Base-by-base conservation (phyloP, 1,140 invertebrate species). In the Drosophila malerkotliana region DNA sequence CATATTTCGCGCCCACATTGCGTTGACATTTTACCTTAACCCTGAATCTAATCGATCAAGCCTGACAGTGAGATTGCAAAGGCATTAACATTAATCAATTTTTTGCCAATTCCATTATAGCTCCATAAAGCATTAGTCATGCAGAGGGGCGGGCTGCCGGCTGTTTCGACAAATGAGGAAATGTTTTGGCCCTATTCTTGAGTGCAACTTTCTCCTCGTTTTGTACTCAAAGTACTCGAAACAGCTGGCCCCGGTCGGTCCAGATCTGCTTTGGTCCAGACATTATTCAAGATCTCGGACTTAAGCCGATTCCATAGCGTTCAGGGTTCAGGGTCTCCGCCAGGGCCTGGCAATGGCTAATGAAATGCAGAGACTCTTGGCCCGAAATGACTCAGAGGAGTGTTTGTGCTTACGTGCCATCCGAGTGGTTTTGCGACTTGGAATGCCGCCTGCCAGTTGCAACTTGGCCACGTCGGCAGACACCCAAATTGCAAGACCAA, bases 11-110 rank as follows among this genome's bases (percentile, higher is more conserved):
- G 49, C 55, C 57, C 59, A 67, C 53, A 55, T 69, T 77, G 26
- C 68, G 73, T 77, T 87, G 83, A 87, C 82, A 68, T 88, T 74
- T 88, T 88, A 84, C 83, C 83, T 88, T 88, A 83, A 88, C 83
- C 83, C 84, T 89, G 83, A 77, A 53, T 77, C 64, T 44, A 77
- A 62, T 88, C 76, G 81, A 88, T 88, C 83, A 88, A 79, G 83
- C 83, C 72, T 88, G 83, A 88, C 83, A 68, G 47, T 41, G 37
- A 21, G 49, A 28, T 45, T 48, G 24, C 18, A 41, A 44, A 68
- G 49, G 24, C 21, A 72, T 68, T 28, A 48, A 26, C 61, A 58
- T 72, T 72, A 72, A 72, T 72, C 55, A 72, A 60, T 72, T 72
- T 72, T 72, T 41, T 34, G 47, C 41, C 41, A 41, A 41, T 41